Percentiles rank a stretch among this genome's conserved stretches.
Evolutionary conservation across 2,113 vertebrate genomes (phyloP).

Genomic region (Phaetusa simplex): DNA sequence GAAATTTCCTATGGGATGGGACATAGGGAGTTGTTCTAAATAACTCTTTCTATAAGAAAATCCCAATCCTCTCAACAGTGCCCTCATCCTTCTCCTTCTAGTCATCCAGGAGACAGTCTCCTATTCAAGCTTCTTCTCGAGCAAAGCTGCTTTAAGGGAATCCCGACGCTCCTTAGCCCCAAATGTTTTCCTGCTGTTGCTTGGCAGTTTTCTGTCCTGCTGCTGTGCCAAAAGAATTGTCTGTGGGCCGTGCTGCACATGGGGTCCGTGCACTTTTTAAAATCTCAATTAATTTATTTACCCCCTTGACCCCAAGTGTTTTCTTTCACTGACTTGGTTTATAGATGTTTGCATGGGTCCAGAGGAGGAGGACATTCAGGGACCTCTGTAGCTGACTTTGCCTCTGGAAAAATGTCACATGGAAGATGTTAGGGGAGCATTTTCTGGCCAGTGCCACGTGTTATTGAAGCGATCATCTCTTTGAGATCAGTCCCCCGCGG

Average conservation of each 20-base stretch:
- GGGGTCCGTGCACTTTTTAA: background rate
- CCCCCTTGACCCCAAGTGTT: background rate
- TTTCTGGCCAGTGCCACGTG: background rate
- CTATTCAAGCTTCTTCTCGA: background rate
- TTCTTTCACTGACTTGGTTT: background rate
- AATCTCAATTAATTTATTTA: background rate
- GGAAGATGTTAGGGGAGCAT: background rate
- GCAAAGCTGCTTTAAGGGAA: background rate
- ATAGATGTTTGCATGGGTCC: background rate
- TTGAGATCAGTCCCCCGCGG: background rate
- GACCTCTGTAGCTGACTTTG: background rate
- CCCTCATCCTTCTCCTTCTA: background rate
- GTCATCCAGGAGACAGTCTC: background rate
- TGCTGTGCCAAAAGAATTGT: background rate
- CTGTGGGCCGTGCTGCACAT: rapidly evolving
- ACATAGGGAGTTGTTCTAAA: background rate
- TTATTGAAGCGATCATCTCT: background rate
- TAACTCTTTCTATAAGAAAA: background rate
- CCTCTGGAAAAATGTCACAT: background rate
- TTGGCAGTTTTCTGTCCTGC: background rate
- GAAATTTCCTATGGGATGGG: background rate
- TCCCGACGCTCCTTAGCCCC: background rate
- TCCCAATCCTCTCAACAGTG: background rate
- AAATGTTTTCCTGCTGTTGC: background rate
- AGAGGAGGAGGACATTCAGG: background rate